These are phyloP conservation scores for Meghimatium bilineatum DNA, from an alignment of 2,888 invertebrate genomes.

Conservation along the genomic window DNA sequence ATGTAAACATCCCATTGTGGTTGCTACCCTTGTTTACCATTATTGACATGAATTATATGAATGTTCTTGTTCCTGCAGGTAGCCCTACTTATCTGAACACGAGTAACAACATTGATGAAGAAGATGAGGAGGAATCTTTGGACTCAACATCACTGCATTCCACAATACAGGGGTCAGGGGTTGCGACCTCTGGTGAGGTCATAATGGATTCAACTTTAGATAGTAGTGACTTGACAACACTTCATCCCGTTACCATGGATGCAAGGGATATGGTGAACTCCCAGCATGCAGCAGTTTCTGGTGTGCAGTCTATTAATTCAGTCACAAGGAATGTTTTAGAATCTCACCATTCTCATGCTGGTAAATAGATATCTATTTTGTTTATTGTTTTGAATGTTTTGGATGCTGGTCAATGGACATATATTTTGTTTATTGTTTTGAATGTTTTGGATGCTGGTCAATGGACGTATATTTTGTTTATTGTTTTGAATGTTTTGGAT, in stretches of 20 bases:
- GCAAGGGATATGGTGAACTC: conserved; percentile 47
- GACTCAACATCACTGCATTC: conserved; percentile 43
- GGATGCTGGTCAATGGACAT: too few relatives aligned
- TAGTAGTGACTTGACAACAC: conserved; percentile 49
- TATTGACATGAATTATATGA: too few relatives aligned
- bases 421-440: too few relatives aligned
- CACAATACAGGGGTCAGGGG: conserved; percentile 37
- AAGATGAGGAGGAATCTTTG: conserved; percentile 50
- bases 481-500: too few relatives aligned
- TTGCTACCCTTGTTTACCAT: too few relatives aligned
- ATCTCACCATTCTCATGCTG: not conserved
- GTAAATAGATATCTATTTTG: not conserved
- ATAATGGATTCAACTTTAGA: conserved; percentile 51
- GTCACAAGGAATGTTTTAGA: conserved; percentile 30
- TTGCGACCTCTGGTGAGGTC: conserved; percentile 38
- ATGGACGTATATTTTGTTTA: too few relatives aligned
- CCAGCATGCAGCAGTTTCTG: conserved; percentile 24
- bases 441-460: too few relatives aligned
- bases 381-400: not conserved
- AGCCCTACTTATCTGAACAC: conserved; percentile 36
- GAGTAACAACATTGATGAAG: conserved; percentile 53
- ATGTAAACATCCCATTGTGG: too few relatives aligned
- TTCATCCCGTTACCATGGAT: conserved; percentile 51
- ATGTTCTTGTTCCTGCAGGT: too few relatives aligned
- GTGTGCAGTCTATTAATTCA: conserved; percentile 38